Evolutionary conservation across 2,113 vertebrate genomes (phyloP).

Genomic region (Malurus cyaneus): DNA sequence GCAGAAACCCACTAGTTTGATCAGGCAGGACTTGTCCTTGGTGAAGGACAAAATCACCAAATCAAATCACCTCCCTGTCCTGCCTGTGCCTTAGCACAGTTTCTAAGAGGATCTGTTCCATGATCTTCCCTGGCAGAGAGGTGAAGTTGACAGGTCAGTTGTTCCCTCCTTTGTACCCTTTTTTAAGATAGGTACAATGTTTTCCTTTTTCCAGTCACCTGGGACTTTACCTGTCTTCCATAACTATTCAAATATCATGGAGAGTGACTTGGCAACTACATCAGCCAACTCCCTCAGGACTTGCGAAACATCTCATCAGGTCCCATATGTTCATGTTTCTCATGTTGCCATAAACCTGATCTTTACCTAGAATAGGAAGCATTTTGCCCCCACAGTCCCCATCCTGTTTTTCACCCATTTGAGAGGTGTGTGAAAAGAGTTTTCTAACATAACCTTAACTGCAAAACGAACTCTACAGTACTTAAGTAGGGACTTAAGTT

Average conservation of each 20-base stretch:
- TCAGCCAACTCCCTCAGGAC: background rate
- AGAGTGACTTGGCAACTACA: background rate
- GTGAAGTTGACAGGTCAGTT: rapidly evolving
- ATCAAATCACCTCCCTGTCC: background rate
- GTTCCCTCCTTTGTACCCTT: background rate
- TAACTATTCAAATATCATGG: background rate
- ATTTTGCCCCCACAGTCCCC: background rate
- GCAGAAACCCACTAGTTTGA: background rate
- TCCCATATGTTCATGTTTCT: background rate
- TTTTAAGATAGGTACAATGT: background rate
- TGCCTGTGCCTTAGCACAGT: background rate
- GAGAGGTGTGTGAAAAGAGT: background rate
- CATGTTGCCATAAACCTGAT: background rate
- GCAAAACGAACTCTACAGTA: background rate
- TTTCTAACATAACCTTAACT: background rate
- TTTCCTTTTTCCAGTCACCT: background rate
- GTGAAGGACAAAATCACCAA: background rate
- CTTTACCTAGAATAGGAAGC: background rate
- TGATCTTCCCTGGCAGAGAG: background rate
- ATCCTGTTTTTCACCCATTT: background rate
- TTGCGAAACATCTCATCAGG: background rate
- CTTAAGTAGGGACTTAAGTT: background rate
- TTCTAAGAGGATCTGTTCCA: background rate
- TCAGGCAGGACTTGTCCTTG: background rate
- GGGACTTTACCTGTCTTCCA: background rate